Percentiles rank a stretch among this genome's conserved stretches.
Evolutionary conservation across 1,140 invertebrate species (phyloP).

Genomic region (Magallana ariakensis): DNA sequence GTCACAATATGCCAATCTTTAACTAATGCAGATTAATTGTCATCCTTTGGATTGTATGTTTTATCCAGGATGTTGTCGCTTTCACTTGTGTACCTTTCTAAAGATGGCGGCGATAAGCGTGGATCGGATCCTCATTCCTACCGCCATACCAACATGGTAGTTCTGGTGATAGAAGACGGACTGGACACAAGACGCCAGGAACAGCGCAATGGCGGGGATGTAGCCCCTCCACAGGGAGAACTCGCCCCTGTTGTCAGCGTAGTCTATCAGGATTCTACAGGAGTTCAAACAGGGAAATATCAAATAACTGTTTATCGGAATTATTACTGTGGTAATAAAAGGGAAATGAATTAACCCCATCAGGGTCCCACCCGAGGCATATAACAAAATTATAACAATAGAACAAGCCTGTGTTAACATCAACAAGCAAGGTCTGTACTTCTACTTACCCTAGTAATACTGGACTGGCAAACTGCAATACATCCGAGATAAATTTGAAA

Average conservation of each 20-base stretch:
- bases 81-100: slow-evolving; percentile 84
- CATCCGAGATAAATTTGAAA: slow-evolving; percentile 65
- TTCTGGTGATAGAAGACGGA: slow-evolving; percentile 76
- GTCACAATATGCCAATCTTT: background rate
- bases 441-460: slow-evolving; percentile 64
- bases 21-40: no score
- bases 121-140: slow-evolving; percentile 93
- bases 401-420: no score
- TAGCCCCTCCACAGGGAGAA: slow-evolving; percentile 76
- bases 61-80: no score
- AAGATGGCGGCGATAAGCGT: slow-evolving; percentile 95
- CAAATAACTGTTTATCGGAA: no score
- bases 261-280: slow-evolving; percentile 57
- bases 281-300: background rate
- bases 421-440: background rate
- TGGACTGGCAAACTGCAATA: slow-evolving; percentile 64
- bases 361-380: no score
- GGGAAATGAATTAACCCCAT: no score
- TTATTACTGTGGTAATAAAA: no score
- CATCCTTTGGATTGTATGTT: no score
- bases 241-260: slow-evolving; percentile 44
- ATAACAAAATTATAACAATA: no score
- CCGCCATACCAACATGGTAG: slow-evolving; percentile 80
- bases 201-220: slow-evolving; percentile 70
- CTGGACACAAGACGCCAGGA: slow-evolving; percentile 66